phyloP scores from a whole-genome alignment of 2,113 vertebrate genomes.

The Ammodytes dubius region DNA sequence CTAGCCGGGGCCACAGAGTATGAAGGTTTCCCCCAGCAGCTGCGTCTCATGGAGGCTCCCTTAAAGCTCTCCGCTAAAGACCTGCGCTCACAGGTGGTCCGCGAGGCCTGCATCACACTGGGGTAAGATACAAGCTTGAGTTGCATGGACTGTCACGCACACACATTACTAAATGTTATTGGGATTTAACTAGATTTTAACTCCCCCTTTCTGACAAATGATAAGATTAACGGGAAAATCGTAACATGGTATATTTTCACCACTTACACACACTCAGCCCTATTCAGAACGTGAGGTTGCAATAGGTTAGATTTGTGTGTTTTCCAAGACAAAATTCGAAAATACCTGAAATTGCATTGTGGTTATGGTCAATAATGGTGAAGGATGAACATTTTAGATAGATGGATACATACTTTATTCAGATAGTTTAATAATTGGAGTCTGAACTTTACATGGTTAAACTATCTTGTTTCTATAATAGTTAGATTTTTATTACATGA shows the following conservation, averaged over 20 bases:
- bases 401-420: no score
- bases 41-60: slow-evolving; percentile 93
- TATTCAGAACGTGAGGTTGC: background rate
- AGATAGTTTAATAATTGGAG: background rate
- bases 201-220: background rate
- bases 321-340: background rate
- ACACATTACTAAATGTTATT: no score
- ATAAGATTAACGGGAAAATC: background rate
- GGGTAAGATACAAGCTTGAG: slow-evolving; percentile 83
- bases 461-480: background rate
- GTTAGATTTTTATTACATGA: no score
- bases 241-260: background rate
- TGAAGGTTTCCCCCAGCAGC: slow-evolving; percentile 94
- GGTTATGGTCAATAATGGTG: background rate
- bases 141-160: background rate
- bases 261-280: background rate
- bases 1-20: slow-evolving; percentile 93
- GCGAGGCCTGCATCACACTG: slow-evolving; percentile 97
- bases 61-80: slow-evolving; percentile 98
- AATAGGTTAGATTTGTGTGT: background rate
- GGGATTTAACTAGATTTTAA: background rate
- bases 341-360: background rate
- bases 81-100: slow-evolving; percentile 96
- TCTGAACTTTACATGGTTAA: background rate
- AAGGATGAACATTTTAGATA: background rate